Evolutionary conservation across 2,797 vertebrate species (phyloP), one percentile per base, ranked within the genome.

Genomic region (Labroides dimidiatus): DNA sequence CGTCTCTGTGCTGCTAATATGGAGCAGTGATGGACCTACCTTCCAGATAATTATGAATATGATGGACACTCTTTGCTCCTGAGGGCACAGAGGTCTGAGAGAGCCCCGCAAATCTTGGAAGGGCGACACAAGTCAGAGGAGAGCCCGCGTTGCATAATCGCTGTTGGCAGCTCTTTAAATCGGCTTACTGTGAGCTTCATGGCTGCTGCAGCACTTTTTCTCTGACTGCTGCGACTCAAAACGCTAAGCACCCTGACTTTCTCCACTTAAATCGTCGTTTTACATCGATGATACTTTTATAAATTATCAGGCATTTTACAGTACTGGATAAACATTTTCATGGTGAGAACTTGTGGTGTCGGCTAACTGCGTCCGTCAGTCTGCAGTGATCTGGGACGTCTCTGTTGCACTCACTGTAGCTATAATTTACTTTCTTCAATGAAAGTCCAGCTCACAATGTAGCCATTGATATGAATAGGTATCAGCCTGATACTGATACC

Each of bases 21-120:
- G 79, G 44, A 63, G 70, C 20, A 69, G 64, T 75, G 82, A 87
- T 84, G 72, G 81, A 87, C 73, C 78, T 82, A 78, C 69, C 76
- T 71, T 75, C 75, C 58, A 65, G 82, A 80, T 88, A 87, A 90
- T 91, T 87, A 87, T 24, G 77, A 79, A 85, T 75, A 76, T 85
- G 86, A 88, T 84, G 78, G 82, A 90, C 77, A 79, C 75, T 69
- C 79, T 80, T 69, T 74, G 73, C 68, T 83, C 84, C 80, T 21
- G 48, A 56, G 80, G 85, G 81, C 70, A 77, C 41, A 53, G 4
- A 74, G 85, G 88, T 85, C 87, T 82, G 19, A 23, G 23, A 75
- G 88, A 81, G 84, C 77, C 17, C 44, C 78, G 78, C 76, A 84
- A 85, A 87, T 88, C 84, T 85, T 3, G 21, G 72, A 72, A 50